Percentiles rank a stretch among this genome's conserved stretches.
Conservation (phyloP, 2,888 invertebrate species). For the Plagodis pulveraria region DNA sequence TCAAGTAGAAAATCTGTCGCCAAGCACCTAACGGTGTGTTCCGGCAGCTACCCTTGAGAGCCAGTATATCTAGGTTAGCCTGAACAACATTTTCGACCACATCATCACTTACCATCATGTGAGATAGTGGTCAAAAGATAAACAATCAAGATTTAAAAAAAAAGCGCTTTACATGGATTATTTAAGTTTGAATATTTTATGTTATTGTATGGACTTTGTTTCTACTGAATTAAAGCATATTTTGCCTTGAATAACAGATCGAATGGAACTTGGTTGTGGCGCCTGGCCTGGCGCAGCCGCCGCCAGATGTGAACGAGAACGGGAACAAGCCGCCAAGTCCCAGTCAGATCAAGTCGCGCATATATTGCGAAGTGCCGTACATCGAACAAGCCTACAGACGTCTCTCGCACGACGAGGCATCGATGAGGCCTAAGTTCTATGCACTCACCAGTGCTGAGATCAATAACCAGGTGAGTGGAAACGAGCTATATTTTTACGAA, state of each 20-base stretch:
- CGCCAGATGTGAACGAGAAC: constrained; percentile 54
- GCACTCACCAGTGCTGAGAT: constrained; percentile 92
- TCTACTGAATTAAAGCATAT: not conserved
- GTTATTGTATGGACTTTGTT: too few species aligned
- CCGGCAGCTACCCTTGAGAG: too few species aligned
- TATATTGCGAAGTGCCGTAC: constrained; percentile 76
- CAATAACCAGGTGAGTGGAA: constrained; percentile 77
- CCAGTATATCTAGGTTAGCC: too few species aligned
- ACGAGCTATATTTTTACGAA: too few species aligned
- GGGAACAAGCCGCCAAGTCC: constrained; percentile 58
- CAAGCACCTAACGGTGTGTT: too few species aligned
- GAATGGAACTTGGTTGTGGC: constrained; percentile 81
- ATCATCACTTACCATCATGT: too few species aligned
- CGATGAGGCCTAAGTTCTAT: constrained; percentile 96
- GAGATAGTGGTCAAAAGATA: too few species aligned
- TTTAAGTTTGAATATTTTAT: too few species aligned
- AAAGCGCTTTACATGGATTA: too few species aligned
- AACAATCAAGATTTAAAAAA: too few species aligned
- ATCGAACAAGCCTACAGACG: constrained; percentile 75
- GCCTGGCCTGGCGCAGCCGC: constrained; percentile 71
- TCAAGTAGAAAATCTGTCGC: too few species aligned
- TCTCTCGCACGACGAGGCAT: constrained; percentile 84
- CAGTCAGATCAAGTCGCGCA: constrained; percentile 70
- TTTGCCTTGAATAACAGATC: constrained; percentile 52
- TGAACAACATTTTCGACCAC: too few species aligned